phyloP scores from a whole-genome alignment of 2,888 invertebrate genomes.

The Uloborus plumipes region DNA sequence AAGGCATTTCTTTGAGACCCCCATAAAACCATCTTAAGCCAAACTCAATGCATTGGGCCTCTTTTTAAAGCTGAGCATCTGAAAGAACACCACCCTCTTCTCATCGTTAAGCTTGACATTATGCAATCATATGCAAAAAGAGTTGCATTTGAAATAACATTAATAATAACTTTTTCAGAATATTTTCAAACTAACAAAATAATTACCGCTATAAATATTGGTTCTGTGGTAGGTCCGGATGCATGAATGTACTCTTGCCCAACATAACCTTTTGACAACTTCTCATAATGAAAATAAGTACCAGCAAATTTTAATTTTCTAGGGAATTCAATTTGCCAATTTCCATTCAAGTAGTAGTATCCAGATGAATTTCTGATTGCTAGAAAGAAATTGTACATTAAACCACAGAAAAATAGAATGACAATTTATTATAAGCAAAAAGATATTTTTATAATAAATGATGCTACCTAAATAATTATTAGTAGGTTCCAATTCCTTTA shows the following conservation, averaged over 20 bases:
- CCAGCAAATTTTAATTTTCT: conserved; percentile 84
- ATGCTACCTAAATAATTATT: conserved; percentile 88
- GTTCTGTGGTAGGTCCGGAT: conserved; percentile 91
- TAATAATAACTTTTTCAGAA: no score
- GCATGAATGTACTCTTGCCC: conserved; percentile 88
- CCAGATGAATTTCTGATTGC: conserved; percentile 87
- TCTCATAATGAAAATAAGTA: conserved; percentile 88
- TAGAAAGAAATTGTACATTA: conserved; percentile 69
- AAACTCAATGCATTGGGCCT: no score
- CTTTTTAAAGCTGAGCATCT: no score
- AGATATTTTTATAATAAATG: neutral
- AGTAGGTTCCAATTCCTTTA: conserved; percentile 84
- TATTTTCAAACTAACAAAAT: neutral
- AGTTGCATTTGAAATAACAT: no score
- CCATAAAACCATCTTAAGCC: no score
- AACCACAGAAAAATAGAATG: neutral
- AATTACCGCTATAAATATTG: conserved; percentile 86
- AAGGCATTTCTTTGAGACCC: no score
- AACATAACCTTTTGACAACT: conserved; percentile 83
- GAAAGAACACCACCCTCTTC: no score
- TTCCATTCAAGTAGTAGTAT: conserved; percentile 92
- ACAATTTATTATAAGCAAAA: conserved; percentile 3
- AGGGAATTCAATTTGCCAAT: conserved; percentile 94
- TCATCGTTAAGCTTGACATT: no score
- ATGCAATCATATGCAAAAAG: no score